Percentiles rank a stretch among this genome's conserved stretches.
These are phyloP conservation scores for Phymastichus coffea DNA, from an alignment of 1,140 invertebrate species.

Conservation along the genomic window DNA sequence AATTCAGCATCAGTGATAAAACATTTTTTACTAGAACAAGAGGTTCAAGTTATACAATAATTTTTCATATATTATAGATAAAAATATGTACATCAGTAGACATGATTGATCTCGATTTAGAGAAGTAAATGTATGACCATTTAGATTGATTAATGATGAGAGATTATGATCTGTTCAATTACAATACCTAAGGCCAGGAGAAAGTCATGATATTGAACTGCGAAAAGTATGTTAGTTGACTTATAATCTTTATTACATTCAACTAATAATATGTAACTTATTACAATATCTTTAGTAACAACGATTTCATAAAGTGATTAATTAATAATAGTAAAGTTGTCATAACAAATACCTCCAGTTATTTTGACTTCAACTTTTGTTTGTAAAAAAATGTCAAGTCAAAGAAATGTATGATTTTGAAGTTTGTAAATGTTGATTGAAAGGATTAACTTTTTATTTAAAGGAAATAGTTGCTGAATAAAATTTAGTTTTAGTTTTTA, in stretches of 20 bases:
- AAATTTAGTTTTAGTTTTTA: neutral
- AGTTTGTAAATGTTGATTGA: slow-evolving; percentile 4
- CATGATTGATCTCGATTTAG: slow-evolving; percentile 4
- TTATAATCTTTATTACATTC: slow-evolving; percentile 7
- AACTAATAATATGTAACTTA: slow-evolving; percentile 10
- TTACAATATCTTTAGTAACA: slow-evolving; percentile 13
- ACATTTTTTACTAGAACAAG: slow-evolving; percentile 11
- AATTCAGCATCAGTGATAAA: slow-evolving; percentile 14
- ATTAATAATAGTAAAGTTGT: neutral
- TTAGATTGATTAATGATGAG: slow-evolving; percentile 10
- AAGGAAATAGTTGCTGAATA: neutral
- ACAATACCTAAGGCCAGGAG: slow-evolving; percentile 7
- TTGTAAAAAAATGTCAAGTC: neutral
- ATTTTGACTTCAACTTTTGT: neutral
- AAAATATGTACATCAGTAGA: slow-evolving; percentile 14
- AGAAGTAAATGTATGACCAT: slow-evolving; percentile 7
- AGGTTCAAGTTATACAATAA: slow-evolving; percentile 19
- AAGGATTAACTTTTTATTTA: slow-evolving; percentile 13
- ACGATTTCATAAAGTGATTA: slow-evolving; percentile 5
- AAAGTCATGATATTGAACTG: slow-evolving; percentile 1
- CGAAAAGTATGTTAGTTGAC: neutral
- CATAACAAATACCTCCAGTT: neutral
- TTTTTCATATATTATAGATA: slow-evolving; percentile 7
- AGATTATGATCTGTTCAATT: slow-evolving; percentile 21
- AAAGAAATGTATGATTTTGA: slow-evolving; percentile 14